These are phyloP conservation scores for Chloroceryle inda DNA, from an alignment of 2,797 vertebrate species.

Conservation along the genomic window DNA sequence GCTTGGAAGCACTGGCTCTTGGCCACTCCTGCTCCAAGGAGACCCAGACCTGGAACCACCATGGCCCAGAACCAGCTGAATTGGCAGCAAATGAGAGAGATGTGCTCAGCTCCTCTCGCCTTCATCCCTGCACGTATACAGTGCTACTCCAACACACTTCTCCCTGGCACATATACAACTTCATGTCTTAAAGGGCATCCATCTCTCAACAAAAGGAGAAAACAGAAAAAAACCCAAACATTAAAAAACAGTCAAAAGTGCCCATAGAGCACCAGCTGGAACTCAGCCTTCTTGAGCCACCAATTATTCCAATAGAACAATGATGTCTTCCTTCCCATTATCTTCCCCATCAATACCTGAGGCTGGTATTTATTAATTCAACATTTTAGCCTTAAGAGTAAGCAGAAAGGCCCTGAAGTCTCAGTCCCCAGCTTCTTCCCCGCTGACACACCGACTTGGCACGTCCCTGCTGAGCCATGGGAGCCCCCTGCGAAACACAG, in stretches of 20 bases:
- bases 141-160: not conserved
- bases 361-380: not conserved
- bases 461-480: not conserved
- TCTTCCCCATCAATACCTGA: not conserved
- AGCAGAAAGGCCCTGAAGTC: not conserved
- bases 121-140: rapidly evolving
- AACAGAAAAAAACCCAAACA: no score
- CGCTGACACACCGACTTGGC: not conserved
- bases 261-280: not conserved
- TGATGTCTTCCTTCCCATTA: not conserved
- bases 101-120: not conserved
- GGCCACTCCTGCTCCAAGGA: not conserved
- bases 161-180: not conserved
- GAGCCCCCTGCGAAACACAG: not conserved
- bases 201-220: not conserved
- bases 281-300: not conserved
- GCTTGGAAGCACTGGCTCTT: not conserved
- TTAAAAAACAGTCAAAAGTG: not conserved
- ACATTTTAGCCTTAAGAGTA: not conserved
- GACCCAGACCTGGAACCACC: not conserved
- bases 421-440: not conserved
- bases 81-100: not conserved
- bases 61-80: not conserved
- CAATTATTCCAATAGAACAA: not conserved
- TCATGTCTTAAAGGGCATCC: not conserved